Conservation (phyloP, 2,888 invertebrate genomes). For the Amblyjoppa proteus region DNA sequence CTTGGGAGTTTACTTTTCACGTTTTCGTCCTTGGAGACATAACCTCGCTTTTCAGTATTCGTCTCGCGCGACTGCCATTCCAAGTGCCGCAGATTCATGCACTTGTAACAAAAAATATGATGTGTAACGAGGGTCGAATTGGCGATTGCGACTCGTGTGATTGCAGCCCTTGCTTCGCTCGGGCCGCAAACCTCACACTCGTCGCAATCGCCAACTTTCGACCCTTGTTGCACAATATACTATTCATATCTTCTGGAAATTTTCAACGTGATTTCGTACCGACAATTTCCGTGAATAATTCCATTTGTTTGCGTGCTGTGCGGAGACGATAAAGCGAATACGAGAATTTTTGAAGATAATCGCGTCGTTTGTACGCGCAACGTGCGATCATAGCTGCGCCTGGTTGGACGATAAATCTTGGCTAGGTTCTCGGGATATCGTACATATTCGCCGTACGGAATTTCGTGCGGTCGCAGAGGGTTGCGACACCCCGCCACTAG, state of each 20-base stretch:
- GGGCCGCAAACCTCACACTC: too few relatives aligned
- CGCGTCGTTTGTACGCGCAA: slow-evolving; percentile 19
- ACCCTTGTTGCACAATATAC: too few relatives aligned
- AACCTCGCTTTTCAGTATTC: too few relatives aligned
- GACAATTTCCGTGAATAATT: background rate
- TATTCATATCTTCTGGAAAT: background rate
- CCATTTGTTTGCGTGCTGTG: slow-evolving; percentile 1
- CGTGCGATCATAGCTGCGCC: slow-evolving; percentile 15
- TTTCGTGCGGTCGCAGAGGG: slow-evolving; percentile 34
- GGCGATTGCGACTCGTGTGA: too few relatives aligned
- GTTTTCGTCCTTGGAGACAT: too few relatives aligned
- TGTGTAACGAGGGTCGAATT: too few relatives aligned
- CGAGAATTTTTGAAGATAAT: slow-evolving; percentile 16
- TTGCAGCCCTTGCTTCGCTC: too few relatives aligned
- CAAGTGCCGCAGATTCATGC: too few relatives aligned
- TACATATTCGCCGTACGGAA: slow-evolving; percentile 42
- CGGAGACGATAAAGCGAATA: background rate
- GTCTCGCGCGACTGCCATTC: too few relatives aligned
- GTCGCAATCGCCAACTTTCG: too few relatives aligned
- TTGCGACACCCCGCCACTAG: slow-evolving; percentile 23
- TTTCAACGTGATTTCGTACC: background rate
- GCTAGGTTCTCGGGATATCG: slow-evolving; percentile 42
- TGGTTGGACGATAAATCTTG: slow-evolving; percentile 42
- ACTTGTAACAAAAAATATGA: too few relatives aligned
- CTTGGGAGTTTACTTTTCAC: too few relatives aligned